Evolutionary conservation across 2,113 vertebrate species (phyloP).

Genomic region (Mystacornis crossleyi): DNA sequence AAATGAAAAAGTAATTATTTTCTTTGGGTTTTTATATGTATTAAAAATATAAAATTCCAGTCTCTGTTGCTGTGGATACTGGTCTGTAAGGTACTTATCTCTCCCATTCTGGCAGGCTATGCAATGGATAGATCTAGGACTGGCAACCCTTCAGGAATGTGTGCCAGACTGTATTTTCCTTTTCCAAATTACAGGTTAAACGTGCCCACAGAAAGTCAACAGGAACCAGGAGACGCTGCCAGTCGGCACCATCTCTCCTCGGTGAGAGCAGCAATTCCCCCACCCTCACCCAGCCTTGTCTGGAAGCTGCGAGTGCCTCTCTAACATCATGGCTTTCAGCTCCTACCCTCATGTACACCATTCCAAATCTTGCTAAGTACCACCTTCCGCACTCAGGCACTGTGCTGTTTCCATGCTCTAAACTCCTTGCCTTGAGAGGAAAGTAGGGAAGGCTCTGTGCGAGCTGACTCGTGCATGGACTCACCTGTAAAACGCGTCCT

Average conservation of each 20-base stretch:
- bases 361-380: background rate
- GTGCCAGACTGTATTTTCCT: slow-evolving; percentile 42
- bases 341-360: background rate
- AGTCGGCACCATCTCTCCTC: background rate
- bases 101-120: slow-evolving; percentile 2
- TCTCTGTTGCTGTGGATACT: slow-evolving; percentile 70
- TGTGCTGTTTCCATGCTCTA: background rate
- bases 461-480: rapidly evolving
- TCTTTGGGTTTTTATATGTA: slow-evolving; percentile 31
- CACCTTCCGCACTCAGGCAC: background rate
- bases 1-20: slow-evolving; percentile 74
- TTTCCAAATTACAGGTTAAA: slow-evolving; percentile 59
- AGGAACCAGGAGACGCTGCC: background rate
- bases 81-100: slow-evolving; percentile 37
- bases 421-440: background rate
- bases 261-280: background rate
- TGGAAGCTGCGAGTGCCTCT: background rate
- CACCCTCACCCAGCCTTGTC: background rate
- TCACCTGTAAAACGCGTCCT: background rate
- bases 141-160: slow-evolving; percentile 20
- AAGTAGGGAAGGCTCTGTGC: background rate
- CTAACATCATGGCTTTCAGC: background rate
- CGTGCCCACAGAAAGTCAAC: slow-evolving; percentile 27
- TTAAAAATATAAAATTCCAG: slow-evolving; percentile 69
- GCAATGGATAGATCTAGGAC: slow-evolving; percentile 3